phyloP scores from a whole-genome alignment of 2,113 vertebrate species.

The Daphoenositta chrysoptera region DNA sequence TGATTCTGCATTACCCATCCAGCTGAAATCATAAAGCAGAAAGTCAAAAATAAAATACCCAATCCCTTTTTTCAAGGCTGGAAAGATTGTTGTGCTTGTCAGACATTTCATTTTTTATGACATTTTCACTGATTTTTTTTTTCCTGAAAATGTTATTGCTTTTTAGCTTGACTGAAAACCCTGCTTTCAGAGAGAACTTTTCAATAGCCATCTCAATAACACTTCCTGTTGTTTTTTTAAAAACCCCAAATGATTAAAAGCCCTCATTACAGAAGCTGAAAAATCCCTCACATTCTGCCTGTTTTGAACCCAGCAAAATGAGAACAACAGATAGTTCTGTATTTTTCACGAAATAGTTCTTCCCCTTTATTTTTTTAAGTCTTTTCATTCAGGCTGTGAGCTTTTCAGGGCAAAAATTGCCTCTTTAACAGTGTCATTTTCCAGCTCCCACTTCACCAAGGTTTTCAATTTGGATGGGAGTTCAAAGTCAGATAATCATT shows the following conservation, averaged over 20 bases:
- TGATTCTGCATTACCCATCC: slow-evolving; percentile 16
- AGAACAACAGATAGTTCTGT: background rate
- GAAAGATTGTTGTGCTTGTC: slow-evolving; percentile 54
- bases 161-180: slow-evolving; percentile 41
- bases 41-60: slow-evolving; percentile 3
- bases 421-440: slow-evolving; percentile 48
- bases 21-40: background rate
- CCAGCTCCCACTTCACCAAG: background rate
- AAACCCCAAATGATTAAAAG: background rate
- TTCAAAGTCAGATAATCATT: slow-evolving; percentile 35
- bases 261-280: background rate
- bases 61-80: slow-evolving; percentile 11
- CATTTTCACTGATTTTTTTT: slow-evolving; percentile 17
- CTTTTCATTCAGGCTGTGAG: slow-evolving; percentile 37
- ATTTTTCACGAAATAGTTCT: background rate
- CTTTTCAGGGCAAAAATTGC: slow-evolving; percentile 49
- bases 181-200: slow-evolving; percentile 9
- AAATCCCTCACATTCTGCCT: background rate
- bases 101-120: slow-evolving; percentile 49
- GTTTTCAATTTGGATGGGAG: slow-evolving; percentile 42
- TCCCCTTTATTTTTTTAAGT: background rate
- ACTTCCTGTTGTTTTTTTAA: background rate
- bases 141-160: slow-evolving; percentile 34
- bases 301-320: background rate
- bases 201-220: background rate